Base-by-base conservation (phyloP, 2,888 invertebrate genomes). In the Lasioglossum calceatum region DNA sequence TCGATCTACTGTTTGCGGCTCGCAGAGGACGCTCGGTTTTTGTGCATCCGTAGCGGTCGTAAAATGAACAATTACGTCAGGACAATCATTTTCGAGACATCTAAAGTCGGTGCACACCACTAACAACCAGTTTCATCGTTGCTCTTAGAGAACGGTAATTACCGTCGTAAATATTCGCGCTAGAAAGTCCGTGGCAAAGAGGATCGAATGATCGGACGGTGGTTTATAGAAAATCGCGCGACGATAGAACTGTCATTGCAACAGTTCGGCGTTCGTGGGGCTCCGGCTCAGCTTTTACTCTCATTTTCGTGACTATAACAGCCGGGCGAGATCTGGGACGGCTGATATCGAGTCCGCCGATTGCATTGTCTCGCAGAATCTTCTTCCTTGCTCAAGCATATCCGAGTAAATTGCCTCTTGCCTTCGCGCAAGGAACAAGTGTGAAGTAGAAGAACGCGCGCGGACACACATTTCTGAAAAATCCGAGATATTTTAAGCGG, bases 251-350 rank as follows among this genome's bases (percentile, higher is more conserved):
- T 82, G 79, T 85, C 87, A 79, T 87, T 87, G 89, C 78, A 67
- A 82, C 75, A 87, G 76, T 85, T 85, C 77, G 71, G 44, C 16
- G 80, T 67, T 82, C 81, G 27, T 64, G 19, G 42, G 61, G 54
- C 16, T 73, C 39, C 54, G 58, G 23, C 4, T 8, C 83, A 54
- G 81, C 87, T 88, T 86, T 87, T 89, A 89, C 90, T 88, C 84
- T 87, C 78, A 79, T 90, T 90, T 88, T 87, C 87, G 75, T 86
- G 79, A 85, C 82, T 73, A 84, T 50, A 81, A 78, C 32, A 77
- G 70, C 77, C 70, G 64, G 67, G 70, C 75, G 72, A 90, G 89
- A 90, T 90, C 89, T 90, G 74, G 90, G 81, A 81, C 89, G 64
- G 54, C 36, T 42, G 90, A 90, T 90, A 87, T 42, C 19, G 80